phyloP scores from a whole-genome alignment of 92 coral and sea anemone genomes.

The Zoanthus solanderi region DNA sequence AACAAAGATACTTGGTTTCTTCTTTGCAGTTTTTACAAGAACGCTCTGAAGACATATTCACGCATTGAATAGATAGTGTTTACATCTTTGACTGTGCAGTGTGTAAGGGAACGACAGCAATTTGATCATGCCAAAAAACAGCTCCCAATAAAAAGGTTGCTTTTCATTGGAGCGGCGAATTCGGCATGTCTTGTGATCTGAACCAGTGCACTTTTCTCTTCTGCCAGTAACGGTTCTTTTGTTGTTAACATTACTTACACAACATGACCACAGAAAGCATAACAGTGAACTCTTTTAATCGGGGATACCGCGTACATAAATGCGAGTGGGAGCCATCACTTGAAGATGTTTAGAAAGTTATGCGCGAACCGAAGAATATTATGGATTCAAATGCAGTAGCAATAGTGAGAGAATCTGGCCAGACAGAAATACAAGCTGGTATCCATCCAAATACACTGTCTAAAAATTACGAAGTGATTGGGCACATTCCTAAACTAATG shows the following conservation, averaged over 20 bases:
- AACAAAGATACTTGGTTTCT: slow-evolving; percentile 60
- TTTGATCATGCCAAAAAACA: slow-evolving; percentile 62
- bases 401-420: slow-evolving; percentile 50
- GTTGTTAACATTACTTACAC: slow-evolving; percentile 3
- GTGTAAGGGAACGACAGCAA: slow-evolving; percentile 12
- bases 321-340: slow-evolving; percentile 65
- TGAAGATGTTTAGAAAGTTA: slow-evolving; percentile 66
- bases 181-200: background rate
- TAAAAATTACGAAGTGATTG: slow-evolving; percentile 57
- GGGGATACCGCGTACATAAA: slow-evolving; percentile 65
- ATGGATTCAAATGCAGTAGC: slow-evolving; percentile 75
- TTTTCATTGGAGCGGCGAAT: slow-evolving; percentile 2
- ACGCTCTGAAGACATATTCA: slow-evolving; percentile 49
- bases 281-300: slow-evolving; percentile 61
- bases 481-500: slow-evolving; percentile 61
- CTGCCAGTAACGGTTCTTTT: slow-evolving; percentile 38
- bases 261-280: slow-evolving; percentile 50
- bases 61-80: slow-evolving; percentile 10
- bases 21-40: slow-evolving; percentile 57
- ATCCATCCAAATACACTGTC: slow-evolving; percentile 52
- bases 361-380: slow-evolving; percentile 66
- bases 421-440: slow-evolving; percentile 36
- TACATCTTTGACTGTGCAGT: slow-evolving; percentile 7
- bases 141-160: slow-evolving; percentile 59
- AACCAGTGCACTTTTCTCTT: slow-evolving; percentile 28